Conservation (phyloP, 2,113 vertebrate species). For the Tamias sibiricus region DNA sequence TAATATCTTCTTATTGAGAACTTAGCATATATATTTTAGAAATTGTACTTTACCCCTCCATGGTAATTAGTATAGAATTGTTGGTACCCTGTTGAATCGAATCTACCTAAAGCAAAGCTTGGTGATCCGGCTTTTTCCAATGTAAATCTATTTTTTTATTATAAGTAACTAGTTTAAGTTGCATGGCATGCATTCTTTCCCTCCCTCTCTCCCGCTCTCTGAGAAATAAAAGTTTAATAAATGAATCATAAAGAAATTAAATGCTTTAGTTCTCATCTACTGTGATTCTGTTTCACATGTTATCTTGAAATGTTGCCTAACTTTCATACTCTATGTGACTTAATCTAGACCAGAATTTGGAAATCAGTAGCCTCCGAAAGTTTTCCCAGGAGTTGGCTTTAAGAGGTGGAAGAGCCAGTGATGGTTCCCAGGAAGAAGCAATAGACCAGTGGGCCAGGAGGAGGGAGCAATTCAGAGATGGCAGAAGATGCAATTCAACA, state of each 20-base stretch:
- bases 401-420: slow-evolving; percentile 83
- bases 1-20: neutral
- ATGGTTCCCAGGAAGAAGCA: slow-evolving; percentile 86
- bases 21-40: neutral
- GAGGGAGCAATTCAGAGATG: slow-evolving; percentile 91
- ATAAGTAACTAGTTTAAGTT: too few relatives aligned
- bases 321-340: slow-evolving; percentile 67
- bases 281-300: neutral
- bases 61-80: neutral
- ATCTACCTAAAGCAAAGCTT: neutral
- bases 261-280: neutral
- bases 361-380: slow-evolving; percentile 85
- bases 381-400: slow-evolving; percentile 79
- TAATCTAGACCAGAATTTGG: slow-evolving; percentile 83
- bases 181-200: neutral
- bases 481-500: slow-evolving; percentile 90
- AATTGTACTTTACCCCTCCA: neutral
- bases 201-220: neutral
- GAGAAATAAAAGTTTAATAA: slow-evolving; percentile 18
- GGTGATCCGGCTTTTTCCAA: neutral
- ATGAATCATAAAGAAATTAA: neutral
- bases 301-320: neutral
- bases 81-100: neutral
- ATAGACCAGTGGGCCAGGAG: slow-evolving; percentile 91
- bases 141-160: neutral